These are phyloP conservation scores for Sandelia bainsii DNA, from an alignment of 2,797 vertebrate species.

Conservation along the genomic window DNA sequence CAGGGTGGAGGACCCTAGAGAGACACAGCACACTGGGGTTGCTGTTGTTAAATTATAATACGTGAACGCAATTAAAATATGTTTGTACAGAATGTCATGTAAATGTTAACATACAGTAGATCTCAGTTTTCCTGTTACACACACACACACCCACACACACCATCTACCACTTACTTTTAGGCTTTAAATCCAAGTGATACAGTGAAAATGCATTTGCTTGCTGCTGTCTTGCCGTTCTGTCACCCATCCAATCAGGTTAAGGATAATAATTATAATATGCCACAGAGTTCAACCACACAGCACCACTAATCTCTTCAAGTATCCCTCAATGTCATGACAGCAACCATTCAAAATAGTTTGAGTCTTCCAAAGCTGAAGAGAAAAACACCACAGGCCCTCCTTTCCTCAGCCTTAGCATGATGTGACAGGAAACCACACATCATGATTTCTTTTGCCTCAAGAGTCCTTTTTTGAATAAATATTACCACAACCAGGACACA, in stretches of 20 bases:
- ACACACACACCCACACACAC: slow-evolving; percentile 1
- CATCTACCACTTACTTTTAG: neutral
- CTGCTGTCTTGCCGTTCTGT: neutral
- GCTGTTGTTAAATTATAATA: neutral
- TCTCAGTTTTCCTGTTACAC: neutral
- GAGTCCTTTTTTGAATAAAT: slow-evolving; percentile 8
- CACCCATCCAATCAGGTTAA: slow-evolving; percentile 39
- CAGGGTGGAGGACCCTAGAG: slow-evolving; percentile 13
- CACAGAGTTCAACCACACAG: slow-evolving; percentile 42
- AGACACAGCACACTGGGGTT: neutral
- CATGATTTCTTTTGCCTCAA: slow-evolving; percentile 15
- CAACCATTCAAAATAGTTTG: slow-evolving; percentile 53
- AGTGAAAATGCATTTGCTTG: slow-evolving; percentile 22
- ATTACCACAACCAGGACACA: neutral
- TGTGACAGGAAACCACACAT: slow-evolving; percentile 49
- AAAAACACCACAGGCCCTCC: slow-evolving; percentile 36
- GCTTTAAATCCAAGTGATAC: neutral
- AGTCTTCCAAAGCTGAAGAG: slow-evolving; percentile 38
- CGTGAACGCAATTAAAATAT: neutral
- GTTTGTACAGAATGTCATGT: neutral
- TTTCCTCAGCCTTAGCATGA: slow-evolving; percentile 23
- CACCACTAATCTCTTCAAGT: slow-evolving; percentile 48
- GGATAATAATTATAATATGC: slow-evolving; percentile 52
- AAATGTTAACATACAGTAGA: neutral
- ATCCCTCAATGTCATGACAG: slow-evolving; percentile 47